These are phyloP conservation scores for Drosophila nebulosa DNA, from an alignment of 1,140 invertebrate species.

Conservation along the genomic window DNA sequence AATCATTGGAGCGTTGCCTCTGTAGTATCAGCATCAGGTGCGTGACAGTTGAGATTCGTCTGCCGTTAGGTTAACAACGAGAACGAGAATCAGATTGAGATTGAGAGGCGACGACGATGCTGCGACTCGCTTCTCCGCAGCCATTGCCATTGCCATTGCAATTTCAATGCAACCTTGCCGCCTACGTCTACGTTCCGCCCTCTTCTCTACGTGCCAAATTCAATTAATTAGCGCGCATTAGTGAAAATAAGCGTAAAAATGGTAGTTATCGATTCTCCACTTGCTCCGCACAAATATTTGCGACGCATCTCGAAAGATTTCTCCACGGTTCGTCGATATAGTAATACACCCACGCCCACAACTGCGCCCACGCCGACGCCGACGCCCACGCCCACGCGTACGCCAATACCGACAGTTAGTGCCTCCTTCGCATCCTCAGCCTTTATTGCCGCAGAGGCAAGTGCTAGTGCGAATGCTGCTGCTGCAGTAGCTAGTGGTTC, in stretches of 20 bases:
- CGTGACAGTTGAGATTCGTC: conserved; percentile 57
- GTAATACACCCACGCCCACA: conserved; percentile 51
- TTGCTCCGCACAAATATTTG: conserved; percentile 63
- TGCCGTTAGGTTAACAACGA: conserved; percentile 18
- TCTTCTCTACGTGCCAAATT: conserved; percentile 17
- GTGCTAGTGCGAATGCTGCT: conserved; percentile 20
- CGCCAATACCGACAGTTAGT: not conserved
- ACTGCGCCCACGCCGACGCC: not conserved
- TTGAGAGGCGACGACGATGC: conserved; percentile 15
- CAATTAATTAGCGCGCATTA: conserved; percentile 53
- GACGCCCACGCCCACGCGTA: not conserved
- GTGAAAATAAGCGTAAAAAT: conserved; percentile 41
- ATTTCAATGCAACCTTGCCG: conserved; percentile 5
- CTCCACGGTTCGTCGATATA: conserved; percentile 72
- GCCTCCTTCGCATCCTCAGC: conserved; percentile 14
- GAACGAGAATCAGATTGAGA: too few species aligned
- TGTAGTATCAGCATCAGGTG: conserved; percentile 32
- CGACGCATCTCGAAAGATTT: conserved; percentile 75
- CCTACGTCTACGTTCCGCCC: too few species aligned
- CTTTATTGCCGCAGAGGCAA: conserved; percentile 23
- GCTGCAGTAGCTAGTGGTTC: not conserved
- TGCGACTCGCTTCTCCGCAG: conserved; percentile 1
- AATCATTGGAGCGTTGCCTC: not conserved
- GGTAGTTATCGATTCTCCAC: conserved; percentile 67
- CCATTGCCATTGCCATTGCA: not conserved